These are phyloP conservation scores for Amphiprion clarkii DNA, from an alignment of 2,797 vertebrate genomes.

Conservation along the genomic window DNA sequence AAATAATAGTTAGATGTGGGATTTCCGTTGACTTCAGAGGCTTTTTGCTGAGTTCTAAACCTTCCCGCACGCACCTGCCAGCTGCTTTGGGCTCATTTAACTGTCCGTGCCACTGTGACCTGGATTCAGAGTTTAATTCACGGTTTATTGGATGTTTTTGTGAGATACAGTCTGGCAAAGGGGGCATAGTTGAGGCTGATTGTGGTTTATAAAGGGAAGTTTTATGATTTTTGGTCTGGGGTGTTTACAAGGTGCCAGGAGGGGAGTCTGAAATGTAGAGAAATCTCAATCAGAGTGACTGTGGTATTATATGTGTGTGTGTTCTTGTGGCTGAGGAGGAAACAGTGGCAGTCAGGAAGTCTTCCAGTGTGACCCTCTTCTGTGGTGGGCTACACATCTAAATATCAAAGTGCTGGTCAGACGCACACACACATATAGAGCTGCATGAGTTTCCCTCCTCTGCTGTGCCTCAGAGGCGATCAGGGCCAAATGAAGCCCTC, in stretches of 20 bases:
- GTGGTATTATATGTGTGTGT: conserved; percentile 12
- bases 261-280: conserved; percentile 13
- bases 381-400: conserved; percentile 57
- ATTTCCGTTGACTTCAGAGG: conserved; percentile 58
- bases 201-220: conserved; percentile 37
- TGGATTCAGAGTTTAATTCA: conserved; percentile 12
- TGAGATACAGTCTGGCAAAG: conserved; percentile 15
- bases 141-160: conserved; percentile 30
- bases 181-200: conserved; percentile 5
- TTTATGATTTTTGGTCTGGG: conserved; percentile 30
- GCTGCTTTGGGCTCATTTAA: conserved; percentile 35
- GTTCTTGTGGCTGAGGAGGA: conserved; percentile 41
- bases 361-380: conserved; percentile 44
- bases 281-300: conserved; percentile 32
- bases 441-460: conserved; percentile 30
- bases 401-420: conserved; percentile 55
- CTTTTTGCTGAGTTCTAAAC: conserved; percentile 47
- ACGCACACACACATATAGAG: conserved; percentile 23
- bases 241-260: conserved; percentile 53
- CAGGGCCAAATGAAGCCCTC: conserved; percentile 38
- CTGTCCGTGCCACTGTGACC: conserved; percentile 41
- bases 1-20: conserved; percentile 60
- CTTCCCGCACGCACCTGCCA: conserved; percentile 70
- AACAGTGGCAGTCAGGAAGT: conserved; percentile 54
- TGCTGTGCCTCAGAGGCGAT: conserved; percentile 27